These are phyloP conservation scores for Plutella xylostella DNA, from an alignment of 2,888 invertebrate genomes.

Conservation along the genomic window DNA sequence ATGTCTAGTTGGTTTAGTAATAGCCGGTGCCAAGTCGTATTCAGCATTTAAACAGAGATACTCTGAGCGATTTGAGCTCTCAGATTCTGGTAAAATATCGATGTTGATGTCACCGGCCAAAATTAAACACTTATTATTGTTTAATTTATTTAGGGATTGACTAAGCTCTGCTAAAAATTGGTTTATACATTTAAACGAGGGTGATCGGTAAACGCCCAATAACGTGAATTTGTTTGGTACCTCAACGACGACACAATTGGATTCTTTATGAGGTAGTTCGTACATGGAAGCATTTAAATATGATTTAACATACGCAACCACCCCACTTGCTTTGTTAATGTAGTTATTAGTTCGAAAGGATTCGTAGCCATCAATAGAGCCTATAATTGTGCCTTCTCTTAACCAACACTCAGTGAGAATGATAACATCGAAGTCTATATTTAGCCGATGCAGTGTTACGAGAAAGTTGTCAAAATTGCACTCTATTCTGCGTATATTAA, in stretches of 20 bases:
- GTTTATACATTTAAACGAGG: not conserved
- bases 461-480: not conserved
- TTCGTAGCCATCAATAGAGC: not conserved
- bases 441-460: not conserved
- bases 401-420: not conserved
- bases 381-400: not conserved
- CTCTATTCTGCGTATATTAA: not conserved
- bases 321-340: not conserved
- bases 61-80: not conserved
- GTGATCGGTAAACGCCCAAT: constrained; percentile 1
- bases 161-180: constrained; percentile 1
- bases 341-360: not conserved
- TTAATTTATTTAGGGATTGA: not conserved
- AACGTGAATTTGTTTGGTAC: not conserved
- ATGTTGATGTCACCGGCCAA: too few species aligned
- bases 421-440: not conserved
- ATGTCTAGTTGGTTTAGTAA: not conserved
- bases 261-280: not conserved
- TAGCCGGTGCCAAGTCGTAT: not conserved
- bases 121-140: not conserved
- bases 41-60: constrained; percentile 5
- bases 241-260: not conserved
- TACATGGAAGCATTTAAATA: not conserved
- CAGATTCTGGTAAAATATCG: not conserved
- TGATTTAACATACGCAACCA: not conserved